Evolutionary conservation across 1,140 invertebrate genomes (phyloP).

Genomic region (Aradophagus sp.): DNA sequence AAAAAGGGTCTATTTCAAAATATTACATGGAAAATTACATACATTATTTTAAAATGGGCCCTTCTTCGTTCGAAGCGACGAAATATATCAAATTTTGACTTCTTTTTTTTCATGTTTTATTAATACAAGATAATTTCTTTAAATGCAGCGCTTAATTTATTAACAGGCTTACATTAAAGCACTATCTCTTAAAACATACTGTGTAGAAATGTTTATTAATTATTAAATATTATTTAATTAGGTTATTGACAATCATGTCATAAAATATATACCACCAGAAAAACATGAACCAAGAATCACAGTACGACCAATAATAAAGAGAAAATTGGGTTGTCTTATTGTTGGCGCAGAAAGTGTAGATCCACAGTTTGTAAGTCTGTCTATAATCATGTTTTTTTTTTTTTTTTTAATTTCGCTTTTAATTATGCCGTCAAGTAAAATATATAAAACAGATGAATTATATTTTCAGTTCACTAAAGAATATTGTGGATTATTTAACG

Average conservation of each 20-base stretch:
- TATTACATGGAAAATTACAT: too few relatives aligned
- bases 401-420: neutral
- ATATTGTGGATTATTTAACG: slow-evolving; percentile 90
- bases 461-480: slow-evolving; percentile 84
- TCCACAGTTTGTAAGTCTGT: slow-evolving; percentile 80
- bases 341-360: slow-evolving; percentile 93
- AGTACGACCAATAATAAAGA: slow-evolving; percentile 66
- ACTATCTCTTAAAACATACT: too few relatives aligned
- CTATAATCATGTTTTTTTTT: neutral
- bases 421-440: too few relatives aligned
- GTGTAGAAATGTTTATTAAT: neutral
- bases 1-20: too few relatives aligned
- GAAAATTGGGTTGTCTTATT: slow-evolving; percentile 82
- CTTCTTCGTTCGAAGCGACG: too few relatives aligned
- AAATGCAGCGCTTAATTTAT: too few relatives aligned
- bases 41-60: too few relatives aligned
- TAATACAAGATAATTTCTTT: too few relatives aligned
- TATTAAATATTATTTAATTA: slow-evolving; percentile 68
- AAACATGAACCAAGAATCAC: slow-evolving; percentile 79
- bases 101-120: too few relatives aligned
- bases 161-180: too few relatives aligned
- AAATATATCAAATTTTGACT: too few relatives aligned
- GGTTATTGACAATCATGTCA: slow-evolving; percentile 96
- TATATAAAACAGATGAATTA: slow-evolving; percentile 2
- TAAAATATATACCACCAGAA: slow-evolving; percentile 92